These are phyloP conservation scores for Heteromyza rotundicornis DNA, from an alignment of 2,888 invertebrate species.

Conservation along the genomic window DNA sequence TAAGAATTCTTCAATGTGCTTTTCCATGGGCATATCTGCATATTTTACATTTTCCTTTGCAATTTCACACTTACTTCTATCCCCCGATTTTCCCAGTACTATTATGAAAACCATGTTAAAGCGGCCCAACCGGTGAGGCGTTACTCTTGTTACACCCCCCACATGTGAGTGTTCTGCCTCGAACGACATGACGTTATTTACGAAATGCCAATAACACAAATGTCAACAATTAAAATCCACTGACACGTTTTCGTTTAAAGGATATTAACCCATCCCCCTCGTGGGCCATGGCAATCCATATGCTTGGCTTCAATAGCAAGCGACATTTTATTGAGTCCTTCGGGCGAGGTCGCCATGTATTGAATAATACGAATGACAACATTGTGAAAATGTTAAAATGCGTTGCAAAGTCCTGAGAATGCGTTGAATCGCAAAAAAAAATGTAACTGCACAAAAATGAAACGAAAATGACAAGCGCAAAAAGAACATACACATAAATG, in stretches of 20 bases:
- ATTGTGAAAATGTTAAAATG: slow-evolving; percentile 31
- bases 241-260: slow-evolving; percentile 44
- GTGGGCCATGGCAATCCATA: not conserved
- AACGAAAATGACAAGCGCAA: slow-evolving; percentile 20
- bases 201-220: slow-evolving; percentile 15
- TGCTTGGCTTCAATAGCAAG: not conserved
- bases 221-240: slow-evolving; percentile 42
- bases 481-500: not conserved
- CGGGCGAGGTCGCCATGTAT: slow-evolving; percentile 34
- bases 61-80: too few relatives aligned
- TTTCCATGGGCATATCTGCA: too few relatives aligned
- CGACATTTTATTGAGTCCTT: slow-evolving; percentile 29
- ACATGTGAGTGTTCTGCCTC: not conserved
- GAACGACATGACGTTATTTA: not conserved
- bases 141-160: not conserved
- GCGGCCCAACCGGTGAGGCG: not conserved
- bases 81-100: too few relatives aligned
- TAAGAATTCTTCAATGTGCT: too few relatives aligned
- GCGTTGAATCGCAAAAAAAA: not conserved
- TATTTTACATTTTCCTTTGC: too few relatives aligned
- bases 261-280: not conserved
- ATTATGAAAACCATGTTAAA: too few relatives aligned
- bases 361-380: not conserved
- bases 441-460: not conserved
- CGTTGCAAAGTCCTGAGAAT: slow-evolving; percentile 29